Base-by-base conservation (phyloP, 2,797 vertebrate species). In the Cetoscarus ocellatus region DNA sequence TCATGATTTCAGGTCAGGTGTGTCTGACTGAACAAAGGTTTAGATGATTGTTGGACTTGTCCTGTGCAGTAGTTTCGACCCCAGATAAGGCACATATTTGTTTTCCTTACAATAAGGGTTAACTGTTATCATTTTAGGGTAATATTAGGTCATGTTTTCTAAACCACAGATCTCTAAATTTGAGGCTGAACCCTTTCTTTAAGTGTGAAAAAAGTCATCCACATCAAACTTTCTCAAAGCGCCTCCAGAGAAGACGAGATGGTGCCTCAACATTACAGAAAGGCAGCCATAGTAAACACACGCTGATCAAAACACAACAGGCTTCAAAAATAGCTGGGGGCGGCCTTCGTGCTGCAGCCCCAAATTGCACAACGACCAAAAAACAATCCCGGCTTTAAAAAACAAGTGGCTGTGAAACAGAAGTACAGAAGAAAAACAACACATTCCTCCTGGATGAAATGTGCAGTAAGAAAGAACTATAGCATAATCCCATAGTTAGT, bases 371-470 rank as follows among this genome's bases (percentile, higher is more conserved):
- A 63, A 75, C 45, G 35, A 69, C 39, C 12, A 42, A 64, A 79
- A 45, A 72, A 89, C 70, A 86, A 83, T 38, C 52, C 19, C 1
- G 5, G 13, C 35, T 60, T 15, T 39, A 52, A 53, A 79, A 58
- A 83, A 82, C 34, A 78, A 79, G 68, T 66, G 14, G 10, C 49
- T 68, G 70, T 75, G 60, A 83, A 79, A 73, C 63, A 39, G 27
- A 63, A 47, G 47, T 69, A 77, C 65, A 79, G 52, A 52, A 68
- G 71, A 77, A 86, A 80, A 88, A 88, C 73, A 88, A 78, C 75
- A 85, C 80, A 87, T 89, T 91, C 80, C 80, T 85, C 60, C 42
- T 48, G 64, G 67, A 80, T 54, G 40, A 84, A 84, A 83, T 45
- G 36, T 18, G 50, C 27, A 76, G 67, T 49, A 62, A 61, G 70